Conservation (phyloP, 2,888 invertebrate genomes). For the Drosophila diplacantha region DNA sequence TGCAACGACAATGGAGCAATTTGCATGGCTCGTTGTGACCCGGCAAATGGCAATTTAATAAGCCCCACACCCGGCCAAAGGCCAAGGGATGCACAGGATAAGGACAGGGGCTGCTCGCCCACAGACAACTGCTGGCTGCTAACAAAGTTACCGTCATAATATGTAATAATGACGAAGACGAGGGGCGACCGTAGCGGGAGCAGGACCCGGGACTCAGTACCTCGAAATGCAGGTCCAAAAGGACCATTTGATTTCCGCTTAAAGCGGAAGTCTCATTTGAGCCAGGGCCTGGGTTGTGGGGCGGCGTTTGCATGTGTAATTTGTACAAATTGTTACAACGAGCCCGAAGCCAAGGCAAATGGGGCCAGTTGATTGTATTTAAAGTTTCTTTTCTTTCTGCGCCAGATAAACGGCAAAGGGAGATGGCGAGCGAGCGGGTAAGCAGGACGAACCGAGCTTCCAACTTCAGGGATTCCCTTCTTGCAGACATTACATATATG, state of each 20-base stretch:
- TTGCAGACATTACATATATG: neutral
- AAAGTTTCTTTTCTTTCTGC: constrained; percentile 33
- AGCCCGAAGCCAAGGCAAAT: constrained; percentile 38
- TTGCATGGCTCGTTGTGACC: constrained; percentile 42
- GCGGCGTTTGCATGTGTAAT: constrained; percentile 30
- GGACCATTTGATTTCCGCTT: constrained; percentile 50
- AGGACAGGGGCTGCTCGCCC: constrained; percentile 7
- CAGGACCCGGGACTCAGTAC: neutral
- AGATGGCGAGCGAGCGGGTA: neutral
- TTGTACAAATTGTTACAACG: constrained; percentile 41
- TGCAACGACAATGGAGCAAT: constrained; percentile 47
- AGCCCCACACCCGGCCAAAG: constrained; percentile 27
- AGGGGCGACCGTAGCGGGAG: neutral
- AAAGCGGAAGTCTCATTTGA: constrained; percentile 47
- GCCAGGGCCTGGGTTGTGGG: constrained; percentile 1
- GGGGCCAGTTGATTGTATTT: constrained; percentile 48
- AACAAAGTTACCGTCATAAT: constrained; percentile 54
- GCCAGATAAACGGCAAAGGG: constrained; percentile 26
- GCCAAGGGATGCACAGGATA: constrained; percentile 7
- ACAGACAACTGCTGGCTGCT: constrained; percentile 21
- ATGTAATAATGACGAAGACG: constrained; percentile 43
- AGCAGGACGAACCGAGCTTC: neutral
- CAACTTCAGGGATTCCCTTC: constrained; percentile 24
- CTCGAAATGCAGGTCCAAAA: neutral
- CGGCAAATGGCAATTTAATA: constrained; percentile 63